A percentile compares a stretch with the other conserved stretches of the same genome.
Evolutionary conservation across 2,797 vertebrate species (phyloP).

Genomic region (Gallinago stenura): DNA sequence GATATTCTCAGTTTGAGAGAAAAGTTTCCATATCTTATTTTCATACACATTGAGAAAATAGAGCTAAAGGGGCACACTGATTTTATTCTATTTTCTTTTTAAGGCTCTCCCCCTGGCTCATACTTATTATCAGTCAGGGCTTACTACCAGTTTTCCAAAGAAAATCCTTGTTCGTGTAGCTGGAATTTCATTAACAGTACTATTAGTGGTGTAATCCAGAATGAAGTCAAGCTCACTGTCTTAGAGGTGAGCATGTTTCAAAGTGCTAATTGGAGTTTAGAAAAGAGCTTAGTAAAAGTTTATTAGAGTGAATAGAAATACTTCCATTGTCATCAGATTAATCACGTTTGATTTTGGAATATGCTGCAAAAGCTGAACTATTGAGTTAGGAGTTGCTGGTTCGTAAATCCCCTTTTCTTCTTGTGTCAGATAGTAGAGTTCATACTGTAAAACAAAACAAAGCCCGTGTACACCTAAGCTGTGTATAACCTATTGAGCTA

Average conservation of each 20-base stretch:
- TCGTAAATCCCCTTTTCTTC: constrained; percentile 19
- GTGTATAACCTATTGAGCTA: background rate
- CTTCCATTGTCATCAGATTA: constrained; percentile 53
- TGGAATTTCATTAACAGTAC: constrained; percentile 1
- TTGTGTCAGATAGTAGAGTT: constrained; percentile 17
- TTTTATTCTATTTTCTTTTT: background rate
- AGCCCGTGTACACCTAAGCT: background rate
- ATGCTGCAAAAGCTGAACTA: constrained; percentile 30
- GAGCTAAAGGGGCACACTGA: background rate
- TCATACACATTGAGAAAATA: background rate
- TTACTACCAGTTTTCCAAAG: background rate
- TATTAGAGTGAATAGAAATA: constrained; percentile 45
- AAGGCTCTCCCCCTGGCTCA: background rate
- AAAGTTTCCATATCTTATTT: background rate
- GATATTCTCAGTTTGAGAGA: background rate
- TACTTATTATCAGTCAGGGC: background rate
- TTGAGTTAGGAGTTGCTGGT: background rate
- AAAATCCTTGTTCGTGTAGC: background rate
- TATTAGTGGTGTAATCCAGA: background rate
- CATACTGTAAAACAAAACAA: background rate
- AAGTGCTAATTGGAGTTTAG: constrained; percentile 57
- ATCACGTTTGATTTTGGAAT: constrained; percentile 51
- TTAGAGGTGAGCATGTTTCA: background rate
- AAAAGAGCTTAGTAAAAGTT: constrained; percentile 58
- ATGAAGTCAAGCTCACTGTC: background rate